phyloP scores from a whole-genome alignment of 1,140 invertebrate species.

The Trypoxylus dichotomus region DNA sequence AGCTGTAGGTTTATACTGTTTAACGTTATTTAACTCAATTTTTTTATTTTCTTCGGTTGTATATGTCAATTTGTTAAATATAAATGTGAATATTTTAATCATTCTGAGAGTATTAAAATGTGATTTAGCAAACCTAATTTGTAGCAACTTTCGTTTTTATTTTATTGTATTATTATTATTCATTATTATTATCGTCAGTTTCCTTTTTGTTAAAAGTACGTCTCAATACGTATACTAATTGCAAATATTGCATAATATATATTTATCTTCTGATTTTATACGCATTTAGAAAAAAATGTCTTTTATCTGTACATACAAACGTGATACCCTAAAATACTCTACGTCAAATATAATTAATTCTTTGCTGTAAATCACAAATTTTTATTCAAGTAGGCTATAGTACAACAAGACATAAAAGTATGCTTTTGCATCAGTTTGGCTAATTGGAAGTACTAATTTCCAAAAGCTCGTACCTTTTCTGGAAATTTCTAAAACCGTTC shows the following conservation, averaged over 20 bases:
- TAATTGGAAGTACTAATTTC: too few relatives aligned
- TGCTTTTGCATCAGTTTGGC: too few relatives aligned
- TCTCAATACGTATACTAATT: conserved; percentile 25
- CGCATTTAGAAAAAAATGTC: conserved; percentile 14
- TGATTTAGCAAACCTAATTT: background rate
- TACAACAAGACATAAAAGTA: background rate
- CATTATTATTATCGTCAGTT: conserved; percentile 8
- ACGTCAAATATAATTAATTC: conserved; percentile 12
- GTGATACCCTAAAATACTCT: conserved; percentile 18
- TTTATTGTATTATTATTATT: background rate
- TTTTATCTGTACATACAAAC: conserved; percentile 26
- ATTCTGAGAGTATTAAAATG: background rate
- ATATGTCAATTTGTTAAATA: background rate
- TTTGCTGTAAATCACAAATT: conserved; percentile 19
- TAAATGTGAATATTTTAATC: background rate
- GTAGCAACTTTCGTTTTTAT: background rate
- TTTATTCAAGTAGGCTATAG: background rate
- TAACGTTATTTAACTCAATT: too few relatives aligned
- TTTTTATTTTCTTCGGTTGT: background rate
- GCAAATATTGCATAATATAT: conserved; percentile 29
- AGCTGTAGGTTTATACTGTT: too few relatives aligned
- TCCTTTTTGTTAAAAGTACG: background rate
- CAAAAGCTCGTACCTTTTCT: too few relatives aligned
- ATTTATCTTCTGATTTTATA: background rate
- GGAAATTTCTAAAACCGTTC: too few relatives aligned